Percentiles rank a stretch among this genome's conserved stretches.
Conservation (phyloP, 2,113 vertebrate genomes). For the Maccullochella peelii region DNA sequence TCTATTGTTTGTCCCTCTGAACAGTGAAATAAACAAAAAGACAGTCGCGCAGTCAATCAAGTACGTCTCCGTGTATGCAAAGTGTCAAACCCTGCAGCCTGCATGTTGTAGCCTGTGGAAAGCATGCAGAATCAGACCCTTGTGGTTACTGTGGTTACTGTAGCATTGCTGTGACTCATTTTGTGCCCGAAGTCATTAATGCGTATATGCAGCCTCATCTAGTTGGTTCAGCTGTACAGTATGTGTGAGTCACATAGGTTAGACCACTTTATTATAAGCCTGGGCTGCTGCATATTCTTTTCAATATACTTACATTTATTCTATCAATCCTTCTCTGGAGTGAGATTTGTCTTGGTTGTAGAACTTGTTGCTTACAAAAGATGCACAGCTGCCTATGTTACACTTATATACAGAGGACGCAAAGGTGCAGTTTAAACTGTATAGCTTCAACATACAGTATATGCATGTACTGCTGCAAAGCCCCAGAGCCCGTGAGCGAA, state of each 20-base stretch:
- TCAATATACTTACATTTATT: background rate
- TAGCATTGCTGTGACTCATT: slow-evolving; percentile 46
- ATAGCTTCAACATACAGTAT: slow-evolving; percentile 4
- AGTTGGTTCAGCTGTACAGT: background rate
- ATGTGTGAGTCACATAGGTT: slow-evolving; percentile 46
- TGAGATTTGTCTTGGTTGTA: background rate
- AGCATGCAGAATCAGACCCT: slow-evolving; percentile 22
- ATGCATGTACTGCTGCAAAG: slow-evolving; percentile 24
- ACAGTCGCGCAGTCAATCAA: background rate
- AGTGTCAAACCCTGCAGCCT: slow-evolving; percentile 27
- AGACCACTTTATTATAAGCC: slow-evolving; percentile 10
- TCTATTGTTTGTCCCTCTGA: background rate
- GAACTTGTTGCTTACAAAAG: slow-evolving; percentile 32
- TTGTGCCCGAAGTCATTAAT: slow-evolving; percentile 40
- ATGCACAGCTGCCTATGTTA: background rate
- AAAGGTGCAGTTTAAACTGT: background rate
- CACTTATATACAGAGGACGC: background rate
- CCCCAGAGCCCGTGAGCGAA: slow-evolving; percentile 12
- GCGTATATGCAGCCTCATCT: slow-evolving; percentile 53
- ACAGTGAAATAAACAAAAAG: background rate
- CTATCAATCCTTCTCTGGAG: background rate
- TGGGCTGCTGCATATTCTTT: background rate
- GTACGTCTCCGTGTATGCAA: slow-evolving; percentile 17
- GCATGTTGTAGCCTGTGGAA: slow-evolving; percentile 30
- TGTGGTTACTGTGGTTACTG: slow-evolving; percentile 34